A percentile compares a stretch with the other conserved stretches of the same genome.
phyloP scores from a whole-genome alignment of 2,888 invertebrate species.

The Drosophila nr. medialis region DNA sequence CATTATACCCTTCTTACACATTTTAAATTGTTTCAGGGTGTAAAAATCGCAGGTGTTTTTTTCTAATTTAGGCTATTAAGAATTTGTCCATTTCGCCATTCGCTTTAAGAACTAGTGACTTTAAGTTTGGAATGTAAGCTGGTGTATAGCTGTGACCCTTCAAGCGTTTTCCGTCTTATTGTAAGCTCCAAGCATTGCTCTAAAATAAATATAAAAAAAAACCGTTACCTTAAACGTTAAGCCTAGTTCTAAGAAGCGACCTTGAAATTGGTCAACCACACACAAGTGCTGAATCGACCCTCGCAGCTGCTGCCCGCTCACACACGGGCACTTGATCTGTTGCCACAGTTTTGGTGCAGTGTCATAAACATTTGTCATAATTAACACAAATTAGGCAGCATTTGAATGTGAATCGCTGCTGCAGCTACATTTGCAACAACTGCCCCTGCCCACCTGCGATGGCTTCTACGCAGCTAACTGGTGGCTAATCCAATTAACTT shows the following conservation, averaged over 20 bases:
- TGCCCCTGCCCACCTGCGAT: constrained; percentile 41
- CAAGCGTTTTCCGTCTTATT: neutral
- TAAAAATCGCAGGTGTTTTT: no score
- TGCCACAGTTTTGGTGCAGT: constrained; percentile 32
- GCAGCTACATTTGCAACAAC: constrained; percentile 10
- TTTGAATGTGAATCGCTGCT: constrained; percentile 44
- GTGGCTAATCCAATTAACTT: constrained; percentile 71
- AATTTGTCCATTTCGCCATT: neutral
- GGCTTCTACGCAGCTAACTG: constrained; percentile 35
- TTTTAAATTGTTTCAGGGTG: no score
- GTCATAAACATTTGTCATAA: constrained; percentile 74
- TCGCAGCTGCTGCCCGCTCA: constrained; percentile 26
- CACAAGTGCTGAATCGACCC: constrained; percentile 30
- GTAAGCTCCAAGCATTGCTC: neutral
- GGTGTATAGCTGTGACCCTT: neutral
- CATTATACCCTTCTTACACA: no score
- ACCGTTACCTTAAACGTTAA: neutral
- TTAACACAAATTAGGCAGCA: constrained; percentile 68
- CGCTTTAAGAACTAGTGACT: neutral
- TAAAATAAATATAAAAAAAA: neutral
- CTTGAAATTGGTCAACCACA: constrained; percentile 9
- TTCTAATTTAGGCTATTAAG: neutral
- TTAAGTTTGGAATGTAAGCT: neutral
- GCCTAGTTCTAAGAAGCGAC: neutral
- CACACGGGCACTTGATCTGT: neutral